These are phyloP conservation scores for Diploptera punctata DNA, from an alignment of 2,888 invertebrate genomes.

Conservation along the genomic window DNA sequence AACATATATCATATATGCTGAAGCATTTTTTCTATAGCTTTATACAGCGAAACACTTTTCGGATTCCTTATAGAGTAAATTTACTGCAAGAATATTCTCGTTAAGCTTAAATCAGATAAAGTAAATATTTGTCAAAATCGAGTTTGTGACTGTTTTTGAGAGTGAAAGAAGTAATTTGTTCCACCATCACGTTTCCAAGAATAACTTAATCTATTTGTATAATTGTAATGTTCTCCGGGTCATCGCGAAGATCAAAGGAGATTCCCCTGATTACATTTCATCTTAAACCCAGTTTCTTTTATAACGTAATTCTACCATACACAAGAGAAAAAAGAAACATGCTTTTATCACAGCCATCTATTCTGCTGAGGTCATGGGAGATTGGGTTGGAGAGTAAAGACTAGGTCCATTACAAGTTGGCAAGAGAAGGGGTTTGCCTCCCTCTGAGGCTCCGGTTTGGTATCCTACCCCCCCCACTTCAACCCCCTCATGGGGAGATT, in stretches of 20 bases:
- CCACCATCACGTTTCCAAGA: too few species aligned
- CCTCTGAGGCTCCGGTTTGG: neutral
- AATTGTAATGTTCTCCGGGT: too few species aligned
- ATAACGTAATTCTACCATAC: neutral
- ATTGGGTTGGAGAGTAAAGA: conserved; percentile 12
- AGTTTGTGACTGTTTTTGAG: too few species aligned
- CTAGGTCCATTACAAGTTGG: neutral
- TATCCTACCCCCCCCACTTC: neutral
- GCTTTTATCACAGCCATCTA: conserved; percentile 12
- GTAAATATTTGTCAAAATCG: too few species aligned
- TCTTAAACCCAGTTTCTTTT: neutral
- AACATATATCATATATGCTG: too few species aligned
- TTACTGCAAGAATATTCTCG: too few species aligned
- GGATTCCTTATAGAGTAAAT: too few species aligned
- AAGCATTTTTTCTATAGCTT: too few species aligned
- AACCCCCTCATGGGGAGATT: neutral
- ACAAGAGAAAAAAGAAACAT: neutral
- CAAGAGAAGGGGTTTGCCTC: neutral
- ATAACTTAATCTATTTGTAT: too few species aligned
- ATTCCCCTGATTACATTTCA: conserved; percentile 2
- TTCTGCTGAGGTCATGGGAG: neutral
- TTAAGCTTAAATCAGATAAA: too few species aligned
- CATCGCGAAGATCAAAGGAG: neutral
- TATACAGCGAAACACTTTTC: too few species aligned
- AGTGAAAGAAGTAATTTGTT: too few species aligned